These are phyloP conservation scores for Brachyalestes nurse DNA, from an alignment of 2,797 vertebrate species.

Conservation along the genomic window DNA sequence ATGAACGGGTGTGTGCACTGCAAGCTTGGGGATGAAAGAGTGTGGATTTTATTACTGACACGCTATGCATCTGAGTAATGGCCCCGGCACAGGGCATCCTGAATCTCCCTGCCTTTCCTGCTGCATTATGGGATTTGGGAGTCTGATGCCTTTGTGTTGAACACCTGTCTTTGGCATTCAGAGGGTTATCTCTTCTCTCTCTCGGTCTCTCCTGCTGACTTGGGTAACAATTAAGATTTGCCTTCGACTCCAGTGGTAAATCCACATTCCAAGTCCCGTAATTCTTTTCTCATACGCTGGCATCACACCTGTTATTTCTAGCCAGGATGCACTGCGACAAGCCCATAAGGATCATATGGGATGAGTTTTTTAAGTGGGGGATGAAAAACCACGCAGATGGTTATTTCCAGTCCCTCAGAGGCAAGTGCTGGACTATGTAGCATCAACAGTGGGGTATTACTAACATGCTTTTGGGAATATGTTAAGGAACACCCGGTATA, in stretches of 20 bases:
- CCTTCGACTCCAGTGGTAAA: background rate
- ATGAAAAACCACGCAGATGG: slow-evolving; percentile 3
- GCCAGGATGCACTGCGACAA: background rate
- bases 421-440: background rate
- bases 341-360: slow-evolving; percentile 2
- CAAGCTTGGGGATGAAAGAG: background rate
- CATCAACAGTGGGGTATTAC: slow-evolving; percentile 9
- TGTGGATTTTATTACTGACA: slow-evolving; percentile 3
- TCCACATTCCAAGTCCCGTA: background rate
- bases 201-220: background rate
- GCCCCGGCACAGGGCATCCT: background rate
- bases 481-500: background rate
- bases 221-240: background rate
- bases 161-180: slow-evolving; percentile 8
- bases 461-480: background rate
- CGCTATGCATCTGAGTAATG: slow-evolving; percentile 4
- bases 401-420: background rate
- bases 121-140: slow-evolving; percentile 29
- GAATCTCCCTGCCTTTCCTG: slow-evolving; percentile 7
- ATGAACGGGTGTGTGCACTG: background rate
- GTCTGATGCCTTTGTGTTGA: slow-evolving; percentile 7
- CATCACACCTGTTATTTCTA: background rate
- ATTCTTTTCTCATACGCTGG: background rate
- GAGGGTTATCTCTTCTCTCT: background rate
- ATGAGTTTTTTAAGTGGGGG: slow-evolving; percentile 1